Percentiles rank a stretch among this genome's conserved stretches.
These are phyloP conservation scores for Chrysochloris asiatica DNA, from an alignment of 2,113 vertebrate species.

Conservation along the genomic window DNA sequence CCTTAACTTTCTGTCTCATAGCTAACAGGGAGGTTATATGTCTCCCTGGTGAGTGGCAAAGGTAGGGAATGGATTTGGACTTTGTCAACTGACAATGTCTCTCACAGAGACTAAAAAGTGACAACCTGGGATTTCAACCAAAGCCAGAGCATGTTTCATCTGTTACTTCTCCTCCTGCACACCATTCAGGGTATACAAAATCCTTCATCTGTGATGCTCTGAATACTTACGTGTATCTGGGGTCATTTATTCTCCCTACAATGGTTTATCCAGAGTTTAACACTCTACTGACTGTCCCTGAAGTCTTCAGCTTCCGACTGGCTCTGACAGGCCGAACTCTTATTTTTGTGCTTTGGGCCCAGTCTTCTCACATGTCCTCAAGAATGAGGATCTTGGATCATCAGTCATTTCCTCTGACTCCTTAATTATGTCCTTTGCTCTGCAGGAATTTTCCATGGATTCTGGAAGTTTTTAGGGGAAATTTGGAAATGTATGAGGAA, in stretches of 20 bases:
- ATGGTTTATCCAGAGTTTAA: background rate
- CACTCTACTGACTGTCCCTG: background rate
- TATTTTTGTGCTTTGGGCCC: background rate
- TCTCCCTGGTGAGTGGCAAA: background rate
- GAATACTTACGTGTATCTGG: background rate
- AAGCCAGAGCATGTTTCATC: background rate
- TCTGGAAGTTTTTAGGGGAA: background rate
- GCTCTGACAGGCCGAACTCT: background rate
- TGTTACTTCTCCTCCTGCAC: background rate
- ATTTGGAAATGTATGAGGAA: background rate
- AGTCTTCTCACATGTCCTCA: background rate
- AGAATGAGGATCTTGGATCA: background rate
- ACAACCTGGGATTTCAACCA: background rate
- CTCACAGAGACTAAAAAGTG: background rate
- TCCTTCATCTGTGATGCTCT: background rate
- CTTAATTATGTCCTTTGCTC: background rate
- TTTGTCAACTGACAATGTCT: background rate
- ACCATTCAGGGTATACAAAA: background rate
- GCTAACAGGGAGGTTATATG: background rate
- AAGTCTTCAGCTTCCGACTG: background rate
- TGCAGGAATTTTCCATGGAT: background rate
- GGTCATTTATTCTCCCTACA: background rate
- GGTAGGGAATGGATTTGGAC: background rate
- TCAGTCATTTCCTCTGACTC: background rate
- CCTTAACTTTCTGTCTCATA: background rate